These are phyloP conservation scores for Gasterosteus aculeatus DNA, from an alignment of 2,113 vertebrate species.

Conservation along the genomic window DNA sequence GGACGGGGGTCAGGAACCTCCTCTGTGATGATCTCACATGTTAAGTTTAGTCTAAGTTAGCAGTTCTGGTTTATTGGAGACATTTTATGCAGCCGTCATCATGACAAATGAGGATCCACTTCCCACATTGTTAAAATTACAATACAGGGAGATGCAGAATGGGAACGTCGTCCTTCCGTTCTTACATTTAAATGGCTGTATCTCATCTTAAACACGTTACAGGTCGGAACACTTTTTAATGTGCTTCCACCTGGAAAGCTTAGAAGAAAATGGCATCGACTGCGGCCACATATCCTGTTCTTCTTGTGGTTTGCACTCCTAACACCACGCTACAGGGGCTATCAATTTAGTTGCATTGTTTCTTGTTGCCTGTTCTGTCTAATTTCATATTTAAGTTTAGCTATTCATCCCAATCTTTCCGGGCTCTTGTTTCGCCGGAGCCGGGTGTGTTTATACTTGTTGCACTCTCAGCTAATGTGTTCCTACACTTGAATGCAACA, in stretches of 20 bases:
- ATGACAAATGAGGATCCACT: constrained; percentile 24
- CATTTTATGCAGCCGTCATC: constrained; percentile 7
- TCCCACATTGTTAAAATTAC: constrained; percentile 14
- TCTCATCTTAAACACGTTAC: constrained; percentile 46
- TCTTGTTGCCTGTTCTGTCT: constrained; percentile 5
- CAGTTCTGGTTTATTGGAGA: constrained; percentile 35
- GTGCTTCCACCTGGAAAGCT: constrained; percentile 47
- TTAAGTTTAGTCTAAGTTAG: constrained; percentile 15
- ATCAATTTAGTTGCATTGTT: neutral
- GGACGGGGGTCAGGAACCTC: constrained; percentile 40
- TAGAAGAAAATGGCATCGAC: constrained; percentile 37
- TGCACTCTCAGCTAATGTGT: constrained; percentile 61
- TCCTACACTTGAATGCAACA: constrained; percentile 67
- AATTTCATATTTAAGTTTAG: constrained; percentile 30
- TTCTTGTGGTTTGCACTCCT: constrained; percentile 49
- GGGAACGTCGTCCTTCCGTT: constrained; percentile 37
- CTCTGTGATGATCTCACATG: constrained; percentile 53
- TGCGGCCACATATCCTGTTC: constrained; percentile 54
- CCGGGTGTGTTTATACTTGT: constrained; percentile 71
- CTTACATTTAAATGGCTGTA: constrained; percentile 45
- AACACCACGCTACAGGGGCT: constrained; percentile 12
- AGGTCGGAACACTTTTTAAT: constrained; percentile 45
- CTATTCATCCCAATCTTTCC: constrained; percentile 19
- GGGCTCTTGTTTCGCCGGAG: constrained; percentile 46
- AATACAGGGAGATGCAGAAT: constrained; percentile 14